Evolutionary conservation across 2,888 invertebrate species (phyloP).

Genomic region (Ecliptopera silaceata): DNA sequence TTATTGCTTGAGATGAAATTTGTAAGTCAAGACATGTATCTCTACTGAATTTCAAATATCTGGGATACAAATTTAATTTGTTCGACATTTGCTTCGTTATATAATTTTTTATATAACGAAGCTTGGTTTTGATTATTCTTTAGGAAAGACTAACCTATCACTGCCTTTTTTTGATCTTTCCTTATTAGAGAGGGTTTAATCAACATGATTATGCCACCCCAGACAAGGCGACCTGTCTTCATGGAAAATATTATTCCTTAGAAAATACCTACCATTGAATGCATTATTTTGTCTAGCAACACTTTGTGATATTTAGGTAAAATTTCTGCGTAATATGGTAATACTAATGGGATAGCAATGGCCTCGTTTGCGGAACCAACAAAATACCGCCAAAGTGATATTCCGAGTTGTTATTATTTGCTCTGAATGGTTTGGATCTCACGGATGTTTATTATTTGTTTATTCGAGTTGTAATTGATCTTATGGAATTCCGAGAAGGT

Average conservation of each 20-base stretch:
- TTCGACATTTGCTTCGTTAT: too few relatives aligned
- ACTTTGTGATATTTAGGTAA: not conserved
- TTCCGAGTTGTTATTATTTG: constrained; percentile 35
- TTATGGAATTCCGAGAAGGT: constrained; percentile 1
- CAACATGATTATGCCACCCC: too few relatives aligned
- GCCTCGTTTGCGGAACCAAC: constrained; percentile 16
- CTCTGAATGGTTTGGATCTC: constrained; percentile 17
- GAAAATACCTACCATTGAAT: too few relatives aligned
- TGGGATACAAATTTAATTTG: constrained; percentile 1
- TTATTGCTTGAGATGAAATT: constrained; percentile 22
- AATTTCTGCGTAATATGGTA: constrained; percentile 38
- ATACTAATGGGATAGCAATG: constrained; percentile 49
- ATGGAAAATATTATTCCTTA: too few relatives aligned
- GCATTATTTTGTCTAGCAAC: too few relatives aligned
- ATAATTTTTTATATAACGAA: too few relatives aligned
- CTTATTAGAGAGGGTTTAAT: too few relatives aligned
- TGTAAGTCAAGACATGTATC: constrained; percentile 28
- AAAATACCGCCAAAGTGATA: constrained; percentile 40
- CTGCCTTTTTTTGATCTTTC: too few relatives aligned
- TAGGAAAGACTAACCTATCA: too few relatives aligned
- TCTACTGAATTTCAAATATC: constrained; percentile 10
- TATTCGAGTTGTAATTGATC: constrained; percentile 16
- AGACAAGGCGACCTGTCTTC: too few relatives aligned
- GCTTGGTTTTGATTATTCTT: too few relatives aligned
- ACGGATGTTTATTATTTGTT: constrained; percentile 16